These are phyloP conservation scores for Seladonia tumulorum DNA, from an alignment of 2,888 invertebrate genomes.

Conservation along the genomic window DNA sequence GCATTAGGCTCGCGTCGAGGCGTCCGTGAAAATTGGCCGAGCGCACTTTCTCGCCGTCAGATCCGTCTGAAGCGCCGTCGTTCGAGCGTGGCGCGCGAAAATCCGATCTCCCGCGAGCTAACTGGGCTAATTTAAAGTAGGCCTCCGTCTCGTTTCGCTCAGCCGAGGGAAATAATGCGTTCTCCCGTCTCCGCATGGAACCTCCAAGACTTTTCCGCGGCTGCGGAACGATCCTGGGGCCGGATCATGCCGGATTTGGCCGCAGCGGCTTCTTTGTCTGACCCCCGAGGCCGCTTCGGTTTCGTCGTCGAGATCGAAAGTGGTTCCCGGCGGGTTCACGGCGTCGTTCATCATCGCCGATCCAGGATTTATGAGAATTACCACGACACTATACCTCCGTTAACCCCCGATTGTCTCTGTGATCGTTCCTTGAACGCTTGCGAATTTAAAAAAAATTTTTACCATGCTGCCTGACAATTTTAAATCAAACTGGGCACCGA, in stretches of 20 bases:
- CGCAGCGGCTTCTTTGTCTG: background rate
- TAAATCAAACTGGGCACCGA: too few relatives aligned
- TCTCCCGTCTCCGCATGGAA: constrained; percentile 19
- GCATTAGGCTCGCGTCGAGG: constrained; percentile 21
- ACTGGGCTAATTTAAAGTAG: constrained; percentile 75
- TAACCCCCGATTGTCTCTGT: background rate
- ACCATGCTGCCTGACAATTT: too few relatives aligned
- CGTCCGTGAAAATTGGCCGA: constrained; percentile 65
- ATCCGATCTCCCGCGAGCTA: constrained; percentile 70
- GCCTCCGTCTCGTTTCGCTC: constrained; percentile 65
- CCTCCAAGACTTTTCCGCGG: background rate
- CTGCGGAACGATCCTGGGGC: background rate
- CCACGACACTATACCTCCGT: background rate
- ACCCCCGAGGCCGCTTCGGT: constrained; percentile 39
- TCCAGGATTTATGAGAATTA: background rate
- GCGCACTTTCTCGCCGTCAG: constrained; percentile 73
- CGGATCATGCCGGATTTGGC: constrained; percentile 12
- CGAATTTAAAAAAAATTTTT: too few relatives aligned
- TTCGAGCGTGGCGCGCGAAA: constrained; percentile 76
- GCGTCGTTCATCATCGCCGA: background rate
- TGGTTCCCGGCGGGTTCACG: constrained; percentile 61
- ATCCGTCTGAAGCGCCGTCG: constrained; percentile 69
- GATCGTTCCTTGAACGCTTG: background rate
- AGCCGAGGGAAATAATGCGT: constrained; percentile 50
- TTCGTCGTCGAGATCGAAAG: constrained; percentile 74